Evolutionary conservation across 2,888 invertebrate genomes (phyloP), one percentile per base, ranked within the genome.

Genomic region (Tetranychus piercei): DNA sequence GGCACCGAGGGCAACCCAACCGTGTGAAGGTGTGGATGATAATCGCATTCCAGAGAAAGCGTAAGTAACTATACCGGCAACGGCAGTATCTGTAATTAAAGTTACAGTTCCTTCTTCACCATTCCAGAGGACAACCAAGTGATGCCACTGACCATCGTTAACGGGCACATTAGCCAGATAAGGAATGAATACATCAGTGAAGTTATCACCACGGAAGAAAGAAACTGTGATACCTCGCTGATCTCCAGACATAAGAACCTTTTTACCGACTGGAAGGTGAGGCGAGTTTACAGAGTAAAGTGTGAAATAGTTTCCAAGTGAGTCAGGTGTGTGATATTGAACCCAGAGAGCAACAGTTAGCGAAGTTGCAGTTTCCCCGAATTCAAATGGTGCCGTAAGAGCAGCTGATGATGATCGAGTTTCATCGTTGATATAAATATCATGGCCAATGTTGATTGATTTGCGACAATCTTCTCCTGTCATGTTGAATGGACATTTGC

Each of bases 401-500:
- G 93, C 90, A 6, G 95, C 96, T 79, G 91, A 92, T 77, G 94
- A 92, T 18, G 93, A 88, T 18, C 90, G 86, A 71, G 91, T 88
- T 73, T 84, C 83, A 81, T 95, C 94, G 80, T 92, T 91, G 83
- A 97, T 94, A 87, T 92, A 92, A 11, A 97, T 85, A 82, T 97
- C 96, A 82, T 96, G 97, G 83, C 96, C 94, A n/a, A 94, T 92
- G 84, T 94, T 94, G 79, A 96, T 91, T n/a, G 92, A 92, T 86
- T 96, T 96, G 81, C 94, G 87, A 81, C 97, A 97, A 81, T 94
- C 92, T 81, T 94, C 93, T 73, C 97, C 97, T 34, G 95, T 96
- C 80, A 93, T 86, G 81, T 95, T 95, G 82, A 95, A 93, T 9
- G 95, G 94, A 85, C 97, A 97, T 82, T 94, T 92, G 81, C 97